Conservation (phyloP, 2,113 vertebrate species). For the Glaucidium brasilianum region DNA sequence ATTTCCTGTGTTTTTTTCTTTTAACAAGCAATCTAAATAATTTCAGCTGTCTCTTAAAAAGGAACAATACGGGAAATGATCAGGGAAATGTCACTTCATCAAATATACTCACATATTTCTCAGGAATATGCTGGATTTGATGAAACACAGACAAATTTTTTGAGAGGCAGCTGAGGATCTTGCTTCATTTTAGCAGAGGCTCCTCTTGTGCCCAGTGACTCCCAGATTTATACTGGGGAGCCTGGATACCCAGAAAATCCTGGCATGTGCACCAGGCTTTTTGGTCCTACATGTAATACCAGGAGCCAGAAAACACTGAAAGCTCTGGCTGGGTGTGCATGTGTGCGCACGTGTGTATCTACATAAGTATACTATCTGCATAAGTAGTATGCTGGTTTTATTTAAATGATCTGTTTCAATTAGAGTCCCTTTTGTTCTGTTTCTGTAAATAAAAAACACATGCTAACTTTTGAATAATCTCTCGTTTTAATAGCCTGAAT, state of each 20-base stretch:
- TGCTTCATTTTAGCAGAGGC: neutral
- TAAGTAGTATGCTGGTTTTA: neutral
- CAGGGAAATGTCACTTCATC: slow-evolving; percentile 32
- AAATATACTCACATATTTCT: neutral
- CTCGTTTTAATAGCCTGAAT: slow-evolving; percentile 10
- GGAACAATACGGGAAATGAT: slow-evolving; percentile 36
- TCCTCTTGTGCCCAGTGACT: neutral
- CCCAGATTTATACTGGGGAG: neutral
- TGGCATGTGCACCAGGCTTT: neutral
- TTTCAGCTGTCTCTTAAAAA: slow-evolving; percentile 36
- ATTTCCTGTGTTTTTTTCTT: slow-evolving; percentile 64
- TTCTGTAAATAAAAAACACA: slow-evolving; percentile 37
- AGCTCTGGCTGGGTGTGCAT: neutral
- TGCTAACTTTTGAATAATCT: slow-evolving; percentile 1
- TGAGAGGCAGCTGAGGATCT: neutral
- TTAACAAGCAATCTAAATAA: slow-evolving; percentile 51
- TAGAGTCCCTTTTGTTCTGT: slow-evolving; percentile 7
- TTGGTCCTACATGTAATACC: neutral
- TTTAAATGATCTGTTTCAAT: slow-evolving; percentile 25
- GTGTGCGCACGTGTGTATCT: neutral
- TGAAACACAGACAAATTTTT: neutral
- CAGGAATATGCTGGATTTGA: neutral
- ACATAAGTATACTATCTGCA: neutral
- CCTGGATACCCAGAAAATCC: neutral
- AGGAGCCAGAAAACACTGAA: neutral